A percentile compares a stretch with the other conserved stretches of the same genome.
phyloP scores from a whole-genome alignment of 2,797 vertebrate genomes.

The Notamacropus eugenii region DNA sequence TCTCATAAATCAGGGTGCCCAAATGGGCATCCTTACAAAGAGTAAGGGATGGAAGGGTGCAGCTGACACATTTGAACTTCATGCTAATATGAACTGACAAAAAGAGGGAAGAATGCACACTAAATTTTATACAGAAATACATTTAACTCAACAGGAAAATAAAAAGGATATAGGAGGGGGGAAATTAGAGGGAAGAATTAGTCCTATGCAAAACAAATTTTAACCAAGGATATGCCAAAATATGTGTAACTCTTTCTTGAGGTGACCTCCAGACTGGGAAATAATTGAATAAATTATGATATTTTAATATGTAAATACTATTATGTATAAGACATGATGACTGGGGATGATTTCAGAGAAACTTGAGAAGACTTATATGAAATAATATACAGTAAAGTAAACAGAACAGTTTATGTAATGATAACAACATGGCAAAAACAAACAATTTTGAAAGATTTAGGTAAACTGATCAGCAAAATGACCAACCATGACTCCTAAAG shows the following conservation, averaged over 20 bases:
- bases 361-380: not conserved
- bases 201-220: not conserved
- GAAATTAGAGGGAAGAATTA: not conserved
- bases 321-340: not conserved
- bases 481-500: not conserved
- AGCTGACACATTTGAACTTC: not conserved
- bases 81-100: not conserved
- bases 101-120: not conserved
- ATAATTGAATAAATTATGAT: not conserved
- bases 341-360: not conserved
- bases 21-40: not conserved
- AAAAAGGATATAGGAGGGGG: not conserved
- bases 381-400: not conserved
- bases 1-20: not conserved
- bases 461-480: not conserved
- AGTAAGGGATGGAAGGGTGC: not conserved
- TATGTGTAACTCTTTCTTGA: not conserved
- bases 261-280: not conserved
- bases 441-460: not conserved
- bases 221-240: not conserved
- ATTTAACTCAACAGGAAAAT: not conserved
- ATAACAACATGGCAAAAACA: not conserved
- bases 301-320: not conserved
- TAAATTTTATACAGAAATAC: not conserved
- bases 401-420: not conserved